Evolutionary conservation across 2,113 vertebrate genomes (phyloP), one percentile per base, ranked within the genome.

Genomic region (Nettapus auritus): DNA sequence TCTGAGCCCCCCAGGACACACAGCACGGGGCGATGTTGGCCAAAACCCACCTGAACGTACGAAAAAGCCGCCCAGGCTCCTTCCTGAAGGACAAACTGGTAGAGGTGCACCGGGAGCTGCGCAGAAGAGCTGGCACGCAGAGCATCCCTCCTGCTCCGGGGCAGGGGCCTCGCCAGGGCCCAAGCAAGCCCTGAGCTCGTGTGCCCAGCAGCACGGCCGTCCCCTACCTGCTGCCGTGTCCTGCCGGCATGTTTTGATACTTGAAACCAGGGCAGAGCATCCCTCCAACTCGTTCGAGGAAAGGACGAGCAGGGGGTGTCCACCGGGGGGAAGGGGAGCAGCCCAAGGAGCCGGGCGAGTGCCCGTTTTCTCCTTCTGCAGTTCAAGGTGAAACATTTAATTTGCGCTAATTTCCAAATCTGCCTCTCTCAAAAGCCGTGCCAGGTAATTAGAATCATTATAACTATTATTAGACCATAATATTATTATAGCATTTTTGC

Each of bases 401-500:
- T 74, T 89, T 79, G 57, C 74, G 88, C 89, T 90, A 10, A 92
- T 92, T 96, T 71, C 94, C 64, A 50, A 82, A 94, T 55, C 93
- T 97, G 90, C 76, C 92, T 97, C 93, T 90, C 97, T 96, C 92
- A 92, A 95, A 98, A 97, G 91, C 88, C 20, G 46, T 19, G 67
- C 89, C 95, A 97, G 91, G 93, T 90, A 94, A 98, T 98, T 97
- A 98, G 96, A 95, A 97, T 95, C 90, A 97, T 97, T 95, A 96
- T 93, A 97, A 97, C 97, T 97, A 97, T 97, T 97, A 97, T 97
- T 91, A 97, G 94, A 97, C 96, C 94, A 95, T 96, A 98, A 97
- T 95, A 98, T 97, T 95, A 97, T 97, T 96, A 97, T 92, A 97
- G 94, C 52, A 89, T 96, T 97, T 97, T 97, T 95, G 93, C 91